These are phyloP conservation scores for Scytalopus superciliaris DNA, from an alignment of 2,113 vertebrate species.

Conservation along the genomic window DNA sequence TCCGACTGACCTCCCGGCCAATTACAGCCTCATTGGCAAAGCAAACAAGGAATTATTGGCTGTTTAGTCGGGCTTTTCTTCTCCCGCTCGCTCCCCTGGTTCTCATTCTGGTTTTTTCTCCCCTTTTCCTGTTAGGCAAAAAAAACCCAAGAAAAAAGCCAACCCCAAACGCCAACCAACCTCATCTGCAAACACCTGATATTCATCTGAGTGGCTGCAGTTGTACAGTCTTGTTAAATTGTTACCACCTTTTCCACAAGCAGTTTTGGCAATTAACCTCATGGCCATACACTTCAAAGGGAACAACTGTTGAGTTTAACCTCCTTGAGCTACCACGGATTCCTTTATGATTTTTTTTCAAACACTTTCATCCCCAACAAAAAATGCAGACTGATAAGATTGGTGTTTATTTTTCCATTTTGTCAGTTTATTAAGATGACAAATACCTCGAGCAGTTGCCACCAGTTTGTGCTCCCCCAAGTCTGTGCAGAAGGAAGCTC, in stretches of 20 bases:
- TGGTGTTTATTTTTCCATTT: constrained; percentile 71
- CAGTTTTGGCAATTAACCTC: constrained; percentile 94
- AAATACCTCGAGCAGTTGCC: not conserved
- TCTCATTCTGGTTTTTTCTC: constrained; percentile 64
- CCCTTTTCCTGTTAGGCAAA: constrained; percentile 71
- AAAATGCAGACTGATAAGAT: constrained; percentile 74
- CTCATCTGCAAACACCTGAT: constrained; percentile 95
- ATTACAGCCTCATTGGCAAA: constrained; percentile 91
- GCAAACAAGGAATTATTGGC: constrained; percentile 94
- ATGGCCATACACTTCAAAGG: constrained; percentile 91
- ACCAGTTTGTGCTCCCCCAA: not conserved
- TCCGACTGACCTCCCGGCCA: constrained; percentile 82
- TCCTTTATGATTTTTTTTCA: constrained; percentile 84
- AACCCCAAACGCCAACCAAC: not conserved
- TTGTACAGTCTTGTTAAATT: constrained; percentile 92
- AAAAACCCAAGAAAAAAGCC: not conserved
- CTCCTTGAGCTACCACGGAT: constrained; percentile 82
- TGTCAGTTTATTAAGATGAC: constrained; percentile 73
- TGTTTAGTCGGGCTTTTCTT: constrained; percentile 83
- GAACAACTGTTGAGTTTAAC: constrained; percentile 88
- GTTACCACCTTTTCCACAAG: constrained; percentile 98
- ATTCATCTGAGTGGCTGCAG: constrained; percentile 80
- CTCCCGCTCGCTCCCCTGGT: constrained; percentile 57
- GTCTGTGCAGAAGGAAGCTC: not conserved
- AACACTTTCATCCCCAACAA: constrained; percentile 84